Conservation (phyloP, 2,888 invertebrate genomes). For the Eupithecia subumbrata region DNA sequence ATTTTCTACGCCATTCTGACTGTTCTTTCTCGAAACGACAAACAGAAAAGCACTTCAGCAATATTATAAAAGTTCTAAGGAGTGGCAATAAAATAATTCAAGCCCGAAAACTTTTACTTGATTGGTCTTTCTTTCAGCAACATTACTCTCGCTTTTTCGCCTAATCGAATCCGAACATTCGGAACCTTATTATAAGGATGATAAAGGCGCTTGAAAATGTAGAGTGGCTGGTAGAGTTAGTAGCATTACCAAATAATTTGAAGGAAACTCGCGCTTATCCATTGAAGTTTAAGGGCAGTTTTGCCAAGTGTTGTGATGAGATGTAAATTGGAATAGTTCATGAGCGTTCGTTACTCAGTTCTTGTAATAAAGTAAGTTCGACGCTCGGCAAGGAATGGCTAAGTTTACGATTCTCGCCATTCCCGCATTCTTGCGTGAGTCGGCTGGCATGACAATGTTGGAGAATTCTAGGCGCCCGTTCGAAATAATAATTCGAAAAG, state of each 20-base stretch:
- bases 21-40: background rate
- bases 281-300: constrained; percentile 24
- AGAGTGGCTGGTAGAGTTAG: background rate
- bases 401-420: constrained; percentile 49
- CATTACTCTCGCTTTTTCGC: constrained; percentile 10
- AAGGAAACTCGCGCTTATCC: constrained; percentile 24
- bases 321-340: constrained; percentile 69
- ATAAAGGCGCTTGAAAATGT: background rate
- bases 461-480: constrained; percentile 35
- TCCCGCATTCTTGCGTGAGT: constrained; percentile 45
- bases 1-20: background rate
- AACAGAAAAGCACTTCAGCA: constrained; percentile 16
- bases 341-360: constrained; percentile 30
- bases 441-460: constrained; percentile 42
- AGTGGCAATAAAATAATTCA: constrained; percentile 29
- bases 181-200: constrained; percentile 5
- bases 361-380: constrained; percentile 48
- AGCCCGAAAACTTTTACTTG: constrained; percentile 27
- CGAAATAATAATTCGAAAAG: constrained; percentile 3
- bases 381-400: constrained; percentile 46
- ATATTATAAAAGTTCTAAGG: constrained; percentile 28
- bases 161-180: constrained; percentile 19
- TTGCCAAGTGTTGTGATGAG: constrained; percentile 27
- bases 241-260: constrained; percentile 10
- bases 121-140: constrained; percentile 31